Base-by-base conservation (phyloP, 2,113 vertebrate species). In the Electrona antarctica region DNA sequence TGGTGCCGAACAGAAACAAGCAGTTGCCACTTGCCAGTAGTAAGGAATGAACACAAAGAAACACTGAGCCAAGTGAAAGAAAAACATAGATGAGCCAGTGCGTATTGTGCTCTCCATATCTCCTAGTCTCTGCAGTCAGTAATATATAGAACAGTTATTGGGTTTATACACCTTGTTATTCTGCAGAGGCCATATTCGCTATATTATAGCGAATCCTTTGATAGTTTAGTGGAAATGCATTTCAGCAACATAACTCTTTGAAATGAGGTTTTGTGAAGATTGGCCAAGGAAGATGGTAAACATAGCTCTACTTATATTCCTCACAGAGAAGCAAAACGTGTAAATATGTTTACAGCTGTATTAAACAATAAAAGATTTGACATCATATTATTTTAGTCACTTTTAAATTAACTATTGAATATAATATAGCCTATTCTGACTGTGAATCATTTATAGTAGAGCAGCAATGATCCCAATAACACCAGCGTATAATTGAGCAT, bases 401-500 rank as follows among this genome's bases (percentile, higher is more conserved):
- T 50, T 60, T n/a, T 28, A 8, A 15, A 65, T n/a, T 57, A 49
- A 66, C 3, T 46, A 29, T 59, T 72, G 50, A 78, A 74, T 73
- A 58, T 46, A 59, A 66, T 75, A 79, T 55, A 6, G 65, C 50
- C 8, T 62, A 57, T 62, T 59, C 62, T 46, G 75, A 81, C 21
- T 21, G 21, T 21, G 21, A 21, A 21, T 21, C 1, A 21, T 21
- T 21, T 21, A 21, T 21, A 82, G 74, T 59, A 77, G 71, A 73
- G 33, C 54, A 66, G 77, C 67, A 83, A 86, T 83, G 80, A 65
- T 82, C 77, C 67, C 66, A 58, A 68, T 68, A 62, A 80, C 64
- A 67, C 41, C 50, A 76, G 60, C 61, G 74, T 66, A 67, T 0
- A 6, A 85, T 80, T 47, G 62, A 88, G 83, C 84, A 87, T 89